phyloP scores from a whole-genome alignment of 1,140 invertebrate genomes.

The Mercenaria mercenaria region DNA sequence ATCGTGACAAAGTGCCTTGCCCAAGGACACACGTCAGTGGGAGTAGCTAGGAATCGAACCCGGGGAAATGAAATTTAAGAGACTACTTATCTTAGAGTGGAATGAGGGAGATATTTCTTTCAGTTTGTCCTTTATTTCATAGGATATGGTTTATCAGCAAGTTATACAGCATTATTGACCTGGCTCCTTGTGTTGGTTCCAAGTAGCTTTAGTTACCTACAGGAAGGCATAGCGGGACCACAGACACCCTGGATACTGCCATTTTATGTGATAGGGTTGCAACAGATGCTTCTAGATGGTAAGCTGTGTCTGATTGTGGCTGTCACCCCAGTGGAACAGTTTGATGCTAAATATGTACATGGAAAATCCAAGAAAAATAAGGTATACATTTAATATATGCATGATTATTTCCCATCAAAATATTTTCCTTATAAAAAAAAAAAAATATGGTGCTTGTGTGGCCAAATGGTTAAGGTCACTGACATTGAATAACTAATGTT shows the following conservation, averaged over 20 bases:
- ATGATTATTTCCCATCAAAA: no score
- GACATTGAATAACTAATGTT: no score
- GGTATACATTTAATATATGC: constrained; percentile 59
- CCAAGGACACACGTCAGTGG: no score
- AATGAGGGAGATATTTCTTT: no score
- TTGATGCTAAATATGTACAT: constrained; percentile 70
- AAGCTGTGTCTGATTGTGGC: constrained; percentile 80
- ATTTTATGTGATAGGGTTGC: constrained; percentile 84
- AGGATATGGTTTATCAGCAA: constrained; percentile 82
- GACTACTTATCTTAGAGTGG: no score
- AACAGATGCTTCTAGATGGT: constrained; percentile 82
- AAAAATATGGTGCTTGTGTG: no score
- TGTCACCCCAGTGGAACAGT: constrained; percentile 77
- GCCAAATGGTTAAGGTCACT: no score
- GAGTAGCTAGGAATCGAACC: no score
- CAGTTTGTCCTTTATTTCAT: background rate
- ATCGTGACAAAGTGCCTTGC: no score
- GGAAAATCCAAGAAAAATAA: constrained; percentile 77
- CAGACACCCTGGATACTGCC: constrained; percentile 59
- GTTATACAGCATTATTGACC: constrained; percentile 80
- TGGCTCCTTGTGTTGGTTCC: constrained; percentile 84
- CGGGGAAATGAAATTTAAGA: no score
- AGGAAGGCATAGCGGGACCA: constrained; percentile 25
- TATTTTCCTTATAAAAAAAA: no score
- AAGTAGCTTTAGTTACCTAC: constrained; percentile 77